Conservation (phyloP, 1,140 invertebrate genomes). For the Ostrea denselamellosa region DNA sequence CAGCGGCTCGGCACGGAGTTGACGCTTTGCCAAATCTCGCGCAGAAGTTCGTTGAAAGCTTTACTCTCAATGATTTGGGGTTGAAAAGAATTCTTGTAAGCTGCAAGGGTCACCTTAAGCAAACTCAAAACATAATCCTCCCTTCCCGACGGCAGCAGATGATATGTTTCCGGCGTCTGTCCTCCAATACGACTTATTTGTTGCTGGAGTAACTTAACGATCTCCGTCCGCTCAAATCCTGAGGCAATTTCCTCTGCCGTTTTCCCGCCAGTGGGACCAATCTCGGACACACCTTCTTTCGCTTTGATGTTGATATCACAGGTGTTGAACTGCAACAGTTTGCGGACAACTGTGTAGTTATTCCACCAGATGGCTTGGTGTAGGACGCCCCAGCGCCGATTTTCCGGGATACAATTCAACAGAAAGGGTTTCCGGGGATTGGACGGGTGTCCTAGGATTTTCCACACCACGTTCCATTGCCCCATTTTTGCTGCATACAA, state of each 20-base stretch:
- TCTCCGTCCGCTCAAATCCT: constrained; percentile 21
- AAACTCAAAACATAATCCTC: constrained; percentile 42
- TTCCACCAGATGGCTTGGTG: constrained; percentile 49
- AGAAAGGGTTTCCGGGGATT: constrained; percentile 43
- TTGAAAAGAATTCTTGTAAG: constrained; percentile 43
- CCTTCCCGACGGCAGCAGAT: neutral
- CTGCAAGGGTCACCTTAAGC: constrained; percentile 44
- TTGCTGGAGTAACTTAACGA: neutral
- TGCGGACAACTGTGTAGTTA: constrained; percentile 27
- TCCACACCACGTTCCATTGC: constrained; percentile 32
- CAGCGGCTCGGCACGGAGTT: constrained; percentile 23
- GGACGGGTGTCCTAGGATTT: constrained; percentile 16
- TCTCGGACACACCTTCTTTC: constrained; percentile 43
- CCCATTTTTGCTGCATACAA: constrained; percentile 33
- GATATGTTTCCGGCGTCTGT: constrained; percentile 33
- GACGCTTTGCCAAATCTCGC: constrained; percentile 39
- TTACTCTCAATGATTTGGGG: constrained; percentile 32
- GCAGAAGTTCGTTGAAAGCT: constrained; percentile 1
- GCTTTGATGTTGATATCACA: constrained; percentile 45
- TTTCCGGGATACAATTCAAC: constrained; percentile 45
- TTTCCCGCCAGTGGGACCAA: constrained; percentile 37
- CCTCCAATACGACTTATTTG: neutral
- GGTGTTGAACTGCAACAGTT: constrained; percentile 6
- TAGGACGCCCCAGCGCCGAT: constrained; percentile 43
- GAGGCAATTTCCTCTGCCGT: constrained; percentile 41